Base-by-base conservation (phyloP, 2,888 invertebrate genomes). In the Notodonta ziczac region DNA sequence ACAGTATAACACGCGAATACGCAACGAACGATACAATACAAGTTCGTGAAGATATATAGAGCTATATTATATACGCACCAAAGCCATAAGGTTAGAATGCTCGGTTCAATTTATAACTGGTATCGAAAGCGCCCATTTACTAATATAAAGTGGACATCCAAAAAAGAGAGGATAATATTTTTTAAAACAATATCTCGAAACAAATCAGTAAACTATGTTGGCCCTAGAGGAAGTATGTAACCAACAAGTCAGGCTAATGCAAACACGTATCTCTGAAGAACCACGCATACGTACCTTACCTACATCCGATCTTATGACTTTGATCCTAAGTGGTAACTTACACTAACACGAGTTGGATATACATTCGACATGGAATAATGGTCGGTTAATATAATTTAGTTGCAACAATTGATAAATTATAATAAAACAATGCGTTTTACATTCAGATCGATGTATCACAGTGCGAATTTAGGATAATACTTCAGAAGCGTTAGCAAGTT, bases 401-500 rank as follows among this genome's bases (percentile, higher is more conserved):
- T 59, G 58, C 16, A 63, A 66, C 59, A 54, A 54, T 58, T 3
- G 35, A 60, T 60, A 58, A 59, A 39, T 59, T 59, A 57, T 61
- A 16, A 39, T 39, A 54, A 54, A 54, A 54, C 48, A 68, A 66
- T 14, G n/a, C 35, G n/a, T 53, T 66, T 48, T 56, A 60, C 44
- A 52, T 13, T 64, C 70, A 70, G 70, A 74, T 74, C 73, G 59
- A 65, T 24, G 65, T 77, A 77, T 77, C 77, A 77, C 77, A 77
- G 77, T 59, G 57, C 24, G 12, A 56, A 58, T 62, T 52, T 61
- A 60, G 50, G 60, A 57, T 60, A 55, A 61, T 40, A 56, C 56
- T 59, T 55, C 51, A 61, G 44, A 72, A 73, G 72, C 72, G 10
- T 58, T 54, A 24, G 44, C 40, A 56, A 54, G 39, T 13, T 44